A percentile compares a stretch with the other conserved stretches of the same genome.
Evolutionary conservation across 2,113 vertebrate species (phyloP).

Genomic region (Actenoides hombroni): DNA sequence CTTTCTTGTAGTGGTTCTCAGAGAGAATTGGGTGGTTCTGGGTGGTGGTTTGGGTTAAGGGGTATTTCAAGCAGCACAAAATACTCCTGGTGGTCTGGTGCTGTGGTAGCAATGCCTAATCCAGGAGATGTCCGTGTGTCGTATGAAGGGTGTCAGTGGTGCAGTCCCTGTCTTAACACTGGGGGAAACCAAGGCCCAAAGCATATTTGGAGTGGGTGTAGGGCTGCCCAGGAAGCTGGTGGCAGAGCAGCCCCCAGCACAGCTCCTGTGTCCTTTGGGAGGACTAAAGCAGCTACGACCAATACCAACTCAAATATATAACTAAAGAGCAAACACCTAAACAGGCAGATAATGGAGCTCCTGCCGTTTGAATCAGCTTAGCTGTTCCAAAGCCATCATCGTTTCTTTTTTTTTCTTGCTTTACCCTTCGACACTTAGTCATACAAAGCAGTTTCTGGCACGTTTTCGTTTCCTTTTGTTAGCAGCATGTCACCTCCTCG

Average conservation of each 20-base stretch:
- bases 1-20: background rate
- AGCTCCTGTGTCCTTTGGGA: background rate
- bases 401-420: background rate
- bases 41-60: background rate
- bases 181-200: background rate
- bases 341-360: background rate
- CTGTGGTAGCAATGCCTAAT: too few species aligned
- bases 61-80: background rate
- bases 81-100: rapidly evolving
- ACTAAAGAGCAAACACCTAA: rapidly evolving
- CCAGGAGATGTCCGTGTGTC: rapidly evolving
- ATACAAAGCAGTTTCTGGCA: background rate
- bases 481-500: conserved; percentile 1
- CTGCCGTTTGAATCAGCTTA: rapidly evolving
- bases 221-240: background rate
- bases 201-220: background rate
- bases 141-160: background rate
- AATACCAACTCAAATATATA: background rate
- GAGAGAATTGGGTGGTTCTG: background rate
- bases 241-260: background rate
- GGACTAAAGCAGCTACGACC: background rate
- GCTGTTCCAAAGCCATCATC: conserved; percentile 28
- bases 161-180: rapidly evolving
- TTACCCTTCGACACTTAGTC: background rate
- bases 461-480: background rate